Evolutionary conservation across 2,113 vertebrate genomes (phyloP).

Genomic region (Chloropsis cyanopogon): DNA sequence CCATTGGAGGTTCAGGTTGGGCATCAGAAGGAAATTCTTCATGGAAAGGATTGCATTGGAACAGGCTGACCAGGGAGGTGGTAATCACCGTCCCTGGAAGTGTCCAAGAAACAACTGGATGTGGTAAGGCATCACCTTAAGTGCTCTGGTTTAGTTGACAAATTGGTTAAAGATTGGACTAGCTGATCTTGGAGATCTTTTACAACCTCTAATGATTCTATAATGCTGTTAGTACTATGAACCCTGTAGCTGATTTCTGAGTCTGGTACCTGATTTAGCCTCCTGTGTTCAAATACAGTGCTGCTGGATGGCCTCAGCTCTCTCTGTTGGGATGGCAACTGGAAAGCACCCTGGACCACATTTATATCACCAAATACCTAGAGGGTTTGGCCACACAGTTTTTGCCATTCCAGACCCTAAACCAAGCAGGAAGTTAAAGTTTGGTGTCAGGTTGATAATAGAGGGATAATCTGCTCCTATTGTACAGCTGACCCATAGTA

Average conservation of each 20-base stretch:
- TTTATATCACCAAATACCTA: rapidly evolving
- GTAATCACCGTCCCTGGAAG: neutral
- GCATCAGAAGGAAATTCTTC: neutral
- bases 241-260: neutral
- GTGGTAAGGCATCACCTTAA: too few relatives aligned
- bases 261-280: neutral
- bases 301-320: neutral
- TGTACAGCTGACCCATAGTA: neutral
- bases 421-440: neutral
- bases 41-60: neutral
- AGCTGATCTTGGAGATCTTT: neutral
- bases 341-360: neutral
- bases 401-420: neutral
- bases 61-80: neutral
- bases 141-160: neutral
- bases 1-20: neutral
- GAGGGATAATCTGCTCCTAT: neutral
- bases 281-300: neutral
- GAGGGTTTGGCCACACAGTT: neutral
- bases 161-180: neutral
- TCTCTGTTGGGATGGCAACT: neutral
- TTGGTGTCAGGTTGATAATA: neutral
- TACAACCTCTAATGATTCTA: neutral
- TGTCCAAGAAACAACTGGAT: neutral
- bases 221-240: neutral